Conservation (phyloP, 2,888 invertebrate genomes). For the Drosophila flavopinicola region DNA sequence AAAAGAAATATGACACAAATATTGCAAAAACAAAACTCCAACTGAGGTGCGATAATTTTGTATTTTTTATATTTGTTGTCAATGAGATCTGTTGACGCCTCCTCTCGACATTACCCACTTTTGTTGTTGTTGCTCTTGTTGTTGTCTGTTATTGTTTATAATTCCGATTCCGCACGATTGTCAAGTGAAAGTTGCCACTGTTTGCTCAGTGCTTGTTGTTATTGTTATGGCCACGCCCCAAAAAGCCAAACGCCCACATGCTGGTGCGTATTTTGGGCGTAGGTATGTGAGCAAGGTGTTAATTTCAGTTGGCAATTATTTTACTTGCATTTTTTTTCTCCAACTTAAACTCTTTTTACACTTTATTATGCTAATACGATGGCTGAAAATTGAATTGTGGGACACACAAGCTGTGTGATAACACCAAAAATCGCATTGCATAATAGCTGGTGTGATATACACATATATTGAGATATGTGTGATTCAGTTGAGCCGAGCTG, state of each 20-base stretch:
- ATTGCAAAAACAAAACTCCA: constrained; percentile 34
- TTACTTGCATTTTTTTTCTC: constrained; percentile 5
- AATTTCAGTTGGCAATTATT: constrained; percentile 68
- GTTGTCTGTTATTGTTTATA: constrained; percentile 53
- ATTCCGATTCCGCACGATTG: constrained; percentile 68
- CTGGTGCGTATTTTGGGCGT: constrained; percentile 23
- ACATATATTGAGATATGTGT: neutral
- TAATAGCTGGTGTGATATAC: constrained; percentile 33
- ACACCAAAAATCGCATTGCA: constrained; percentile 38
- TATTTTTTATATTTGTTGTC: constrained; percentile 8
- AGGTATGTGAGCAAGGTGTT: constrained; percentile 80
- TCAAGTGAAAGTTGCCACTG: constrained; percentile 75
- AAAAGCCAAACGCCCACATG: constrained; percentile 43
- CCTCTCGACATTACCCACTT: constrained; percentile 40
- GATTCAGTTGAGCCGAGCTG: neutral
- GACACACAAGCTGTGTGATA: constrained; percentile 29
- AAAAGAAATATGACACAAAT: constrained; percentile 62
- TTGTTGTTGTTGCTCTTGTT: constrained; percentile 22
- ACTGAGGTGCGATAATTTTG: constrained; percentile 17
- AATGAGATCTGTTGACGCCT: constrained; percentile 59
- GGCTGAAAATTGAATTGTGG: constrained; percentile 35
- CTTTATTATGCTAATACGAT: constrained; percentile 38
- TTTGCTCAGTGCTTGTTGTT: constrained; percentile 39
- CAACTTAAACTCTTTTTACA: constrained; percentile 12
- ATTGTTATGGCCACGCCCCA: constrained; percentile 59